These are phyloP conservation scores for Sepioteuthis lessoniana DNA, from an alignment of 2,888 invertebrate genomes.

Conservation along the genomic window DNA sequence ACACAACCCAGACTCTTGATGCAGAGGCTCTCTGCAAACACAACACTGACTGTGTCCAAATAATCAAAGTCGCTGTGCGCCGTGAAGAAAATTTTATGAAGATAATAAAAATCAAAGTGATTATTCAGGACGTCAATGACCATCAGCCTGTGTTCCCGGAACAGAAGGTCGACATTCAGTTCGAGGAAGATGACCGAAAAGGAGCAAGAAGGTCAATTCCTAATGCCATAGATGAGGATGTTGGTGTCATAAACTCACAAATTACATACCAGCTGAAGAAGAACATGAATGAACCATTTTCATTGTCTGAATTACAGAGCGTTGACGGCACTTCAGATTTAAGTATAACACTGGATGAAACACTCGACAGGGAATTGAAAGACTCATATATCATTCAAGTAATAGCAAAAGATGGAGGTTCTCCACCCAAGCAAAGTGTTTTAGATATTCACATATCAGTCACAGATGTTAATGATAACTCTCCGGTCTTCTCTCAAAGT, in stretches of 20 bases:
- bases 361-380: background rate
- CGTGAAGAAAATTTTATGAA: slow-evolving; percentile 13
- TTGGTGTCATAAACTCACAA: background rate
- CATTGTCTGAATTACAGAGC: background rate
- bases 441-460: background rate
- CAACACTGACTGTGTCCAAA: slow-evolving; percentile 16
- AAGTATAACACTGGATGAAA: background rate
- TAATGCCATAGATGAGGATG: slow-evolving; percentile 8
- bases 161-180: slow-evolving; percentile 15
- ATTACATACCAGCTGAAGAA: background rate
- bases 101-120: slow-evolving; percentile 33
- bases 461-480: background rate
- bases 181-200: background rate
- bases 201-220: slow-evolving; percentile 8
- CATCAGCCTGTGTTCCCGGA: background rate
- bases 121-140: slow-evolving; percentile 33
- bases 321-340: background rate
- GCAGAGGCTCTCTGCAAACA: slow-evolving; percentile 33
- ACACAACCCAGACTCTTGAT: slow-evolving; percentile 33
- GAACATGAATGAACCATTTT: slow-evolving; percentile 11
- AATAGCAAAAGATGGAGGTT: background rate
- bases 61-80: slow-evolving; percentile 13
- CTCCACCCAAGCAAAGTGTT: background rate
- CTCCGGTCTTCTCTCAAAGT: background rate
- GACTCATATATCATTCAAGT: background rate